Conservation (phyloP, 2,113 vertebrate species). For the Hippocampus comes region DNA sequence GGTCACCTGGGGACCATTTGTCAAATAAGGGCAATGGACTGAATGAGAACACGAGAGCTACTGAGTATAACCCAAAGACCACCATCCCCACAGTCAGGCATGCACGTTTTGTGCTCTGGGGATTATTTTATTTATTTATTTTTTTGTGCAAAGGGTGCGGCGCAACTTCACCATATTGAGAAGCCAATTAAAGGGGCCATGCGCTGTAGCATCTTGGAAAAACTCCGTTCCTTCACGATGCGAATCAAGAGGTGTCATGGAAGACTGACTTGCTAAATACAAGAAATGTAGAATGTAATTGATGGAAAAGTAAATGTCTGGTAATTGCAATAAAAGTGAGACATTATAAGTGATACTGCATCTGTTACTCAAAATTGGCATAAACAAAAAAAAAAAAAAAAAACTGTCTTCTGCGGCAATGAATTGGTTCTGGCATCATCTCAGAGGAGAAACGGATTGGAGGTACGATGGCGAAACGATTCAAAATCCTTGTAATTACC, state of each 20-base stretch:
- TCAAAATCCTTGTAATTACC: conserved; percentile 49
- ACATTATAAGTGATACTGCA: conserved; percentile 18
- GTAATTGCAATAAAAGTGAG: conserved; percentile 17
- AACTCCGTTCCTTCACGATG: background rate
- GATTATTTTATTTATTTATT: too few relatives aligned
- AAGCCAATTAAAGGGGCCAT: background rate
- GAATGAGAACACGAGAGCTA: background rate
- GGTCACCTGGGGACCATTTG: conserved; percentile 47
- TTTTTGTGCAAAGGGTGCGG: background rate
- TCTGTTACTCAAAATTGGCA: conserved; percentile 44
- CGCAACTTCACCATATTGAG: background rate
- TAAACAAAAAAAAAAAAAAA: conserved; percentile 36
- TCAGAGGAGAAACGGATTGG: conserved; percentile 31
- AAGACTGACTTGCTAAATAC: background rate
- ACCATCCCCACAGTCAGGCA: background rate
- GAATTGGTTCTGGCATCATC: conserved; percentile 49
- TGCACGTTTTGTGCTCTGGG: too few relatives aligned
- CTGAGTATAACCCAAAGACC: background rate
- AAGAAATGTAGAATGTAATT: background rate
- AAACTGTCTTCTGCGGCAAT: conserved; percentile 29
- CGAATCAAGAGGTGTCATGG: background rate
- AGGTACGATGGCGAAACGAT: conserved; percentile 45
- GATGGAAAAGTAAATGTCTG: background rate
- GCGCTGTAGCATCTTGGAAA: background rate
- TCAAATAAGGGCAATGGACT: conserved; percentile 36